These are phyloP conservation scores for Halyomorpha halys DNA, from an alignment of 1,140 invertebrate species.

Conservation along the genomic window DNA sequence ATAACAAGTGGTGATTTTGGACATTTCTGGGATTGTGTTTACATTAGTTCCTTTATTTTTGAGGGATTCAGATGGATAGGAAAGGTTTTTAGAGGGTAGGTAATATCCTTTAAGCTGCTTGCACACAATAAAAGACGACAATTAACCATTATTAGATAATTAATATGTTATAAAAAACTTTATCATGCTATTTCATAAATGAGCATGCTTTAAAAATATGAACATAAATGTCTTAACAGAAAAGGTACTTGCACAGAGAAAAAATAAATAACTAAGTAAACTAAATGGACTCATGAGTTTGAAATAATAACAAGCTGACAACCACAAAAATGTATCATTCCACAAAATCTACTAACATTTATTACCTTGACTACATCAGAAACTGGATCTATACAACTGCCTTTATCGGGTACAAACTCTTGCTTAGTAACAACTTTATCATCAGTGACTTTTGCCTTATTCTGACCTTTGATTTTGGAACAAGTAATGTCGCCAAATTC, in stretches of 20 bases:
- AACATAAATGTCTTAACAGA: no score
- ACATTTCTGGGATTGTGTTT: slow-evolving; percentile 8
- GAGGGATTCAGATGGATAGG: background rate
- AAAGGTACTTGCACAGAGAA: no score
- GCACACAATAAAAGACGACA: background rate
- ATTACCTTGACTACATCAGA: slow-evolving; percentile 1
- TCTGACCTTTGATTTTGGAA: background rate
- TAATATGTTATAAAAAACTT: no score
- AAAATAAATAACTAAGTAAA: no score
- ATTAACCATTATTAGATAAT: no score
- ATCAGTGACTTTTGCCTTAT: background rate
- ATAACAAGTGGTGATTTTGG: background rate
- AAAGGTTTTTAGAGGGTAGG: background rate
- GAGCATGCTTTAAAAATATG: no score
- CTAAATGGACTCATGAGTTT: no score
- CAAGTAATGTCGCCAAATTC: background rate
- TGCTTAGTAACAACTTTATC: background rate
- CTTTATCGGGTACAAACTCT: background rate
- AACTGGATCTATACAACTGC: background rate
- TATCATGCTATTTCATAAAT: no score
- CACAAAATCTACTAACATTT: background rate
- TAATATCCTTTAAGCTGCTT: slow-evolving; percentile 17
- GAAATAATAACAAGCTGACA: background rate
- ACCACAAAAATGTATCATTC: background rate
- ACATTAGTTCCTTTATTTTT: slow-evolving; percentile 12